Percentiles rank a stretch among this genome's conserved stretches.
Conservation (phyloP, 2,888 invertebrate species). For the Diaphora mendica region DNA sequence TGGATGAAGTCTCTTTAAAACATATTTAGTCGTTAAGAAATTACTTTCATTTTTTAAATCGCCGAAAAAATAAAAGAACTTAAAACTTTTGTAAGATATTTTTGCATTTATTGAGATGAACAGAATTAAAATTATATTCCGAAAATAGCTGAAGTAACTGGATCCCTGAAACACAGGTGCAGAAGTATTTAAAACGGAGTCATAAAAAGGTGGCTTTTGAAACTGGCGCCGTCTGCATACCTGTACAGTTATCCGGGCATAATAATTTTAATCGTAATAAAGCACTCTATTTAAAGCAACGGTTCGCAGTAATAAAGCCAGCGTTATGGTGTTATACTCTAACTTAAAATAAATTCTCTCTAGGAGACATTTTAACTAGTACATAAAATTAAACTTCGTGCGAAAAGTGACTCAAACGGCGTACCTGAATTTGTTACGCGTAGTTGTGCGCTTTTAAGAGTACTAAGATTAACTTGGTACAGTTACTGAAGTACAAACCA, state of each 20-base stretch:
- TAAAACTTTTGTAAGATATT: background rate
- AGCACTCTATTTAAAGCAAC: conserved; percentile 7
- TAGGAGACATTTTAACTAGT: conserved; percentile 3
- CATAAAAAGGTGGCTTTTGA: background rate
- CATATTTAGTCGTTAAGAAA: no score
- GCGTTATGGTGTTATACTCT: background rate
- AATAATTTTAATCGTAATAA: conserved; percentile 8
- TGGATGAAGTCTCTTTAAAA: no score
- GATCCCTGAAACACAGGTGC: background rate
- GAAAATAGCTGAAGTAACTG: background rate
- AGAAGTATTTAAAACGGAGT: background rate
- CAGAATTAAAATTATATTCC: background rate
- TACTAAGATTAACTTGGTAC: conserved; percentile 12
- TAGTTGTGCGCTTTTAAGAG: background rate
- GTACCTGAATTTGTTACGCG: conserved; percentile 10
- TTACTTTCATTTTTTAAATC: no score
- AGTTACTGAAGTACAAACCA: conserved; percentile 7
- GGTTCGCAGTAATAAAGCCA: conserved; percentile 1
- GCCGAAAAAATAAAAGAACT: no score
- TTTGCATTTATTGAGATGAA: background rate
- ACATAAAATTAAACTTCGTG: conserved; percentile 11
- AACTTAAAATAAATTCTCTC: conserved; percentile 4
- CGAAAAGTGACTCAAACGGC: conserved; percentile 13
- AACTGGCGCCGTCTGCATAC: background rate
- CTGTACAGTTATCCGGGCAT: background rate